Percentiles rank a stretch among this genome's conserved stretches.
These are phyloP conservation scores for Hydropotes inermis DNA, from an alignment of 2,113 vertebrate species.

Conservation along the genomic window DNA sequence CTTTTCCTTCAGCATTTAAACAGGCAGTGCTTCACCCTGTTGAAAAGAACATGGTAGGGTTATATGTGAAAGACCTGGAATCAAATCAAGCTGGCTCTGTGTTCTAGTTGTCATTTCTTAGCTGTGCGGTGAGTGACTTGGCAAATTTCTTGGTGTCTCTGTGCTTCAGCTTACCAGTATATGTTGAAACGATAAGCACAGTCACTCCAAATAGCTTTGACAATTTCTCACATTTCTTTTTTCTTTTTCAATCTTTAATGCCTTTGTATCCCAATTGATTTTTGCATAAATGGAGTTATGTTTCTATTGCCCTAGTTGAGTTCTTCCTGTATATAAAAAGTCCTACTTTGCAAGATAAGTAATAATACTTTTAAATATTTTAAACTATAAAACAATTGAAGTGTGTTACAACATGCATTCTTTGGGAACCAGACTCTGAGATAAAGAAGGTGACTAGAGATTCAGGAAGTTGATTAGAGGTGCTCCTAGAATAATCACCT, in stretches of 20 bases:
- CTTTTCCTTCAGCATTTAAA: neutral
- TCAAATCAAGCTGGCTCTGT: neutral
- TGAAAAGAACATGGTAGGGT: neutral
- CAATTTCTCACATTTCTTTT: neutral
- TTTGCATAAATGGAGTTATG: neutral
- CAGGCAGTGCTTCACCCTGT: neutral
- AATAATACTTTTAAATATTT: neutral
- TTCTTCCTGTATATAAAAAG: neutral
- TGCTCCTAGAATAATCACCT: neutral
- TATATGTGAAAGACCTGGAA: neutral
- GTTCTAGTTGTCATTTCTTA: neutral
- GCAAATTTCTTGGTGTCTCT: neutral
- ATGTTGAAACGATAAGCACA: neutral
- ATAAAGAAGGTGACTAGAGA: neutral
- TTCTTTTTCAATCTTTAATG: neutral
- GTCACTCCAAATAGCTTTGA: neutral
- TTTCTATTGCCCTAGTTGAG: neutral
- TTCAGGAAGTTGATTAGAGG: neutral
- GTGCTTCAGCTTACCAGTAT: neutral
- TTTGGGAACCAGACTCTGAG: neutral
- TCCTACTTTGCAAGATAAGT: neutral
- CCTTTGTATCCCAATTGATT: neutral
- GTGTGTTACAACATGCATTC: neutral
- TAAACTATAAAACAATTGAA: neutral
- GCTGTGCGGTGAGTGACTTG: neutral